Percentiles rank a stretch among this genome's conserved stretches.
Evolutionary conservation across 2,888 invertebrate species (phyloP).

Genomic region (Ichneumoninae sp.): DNA sequence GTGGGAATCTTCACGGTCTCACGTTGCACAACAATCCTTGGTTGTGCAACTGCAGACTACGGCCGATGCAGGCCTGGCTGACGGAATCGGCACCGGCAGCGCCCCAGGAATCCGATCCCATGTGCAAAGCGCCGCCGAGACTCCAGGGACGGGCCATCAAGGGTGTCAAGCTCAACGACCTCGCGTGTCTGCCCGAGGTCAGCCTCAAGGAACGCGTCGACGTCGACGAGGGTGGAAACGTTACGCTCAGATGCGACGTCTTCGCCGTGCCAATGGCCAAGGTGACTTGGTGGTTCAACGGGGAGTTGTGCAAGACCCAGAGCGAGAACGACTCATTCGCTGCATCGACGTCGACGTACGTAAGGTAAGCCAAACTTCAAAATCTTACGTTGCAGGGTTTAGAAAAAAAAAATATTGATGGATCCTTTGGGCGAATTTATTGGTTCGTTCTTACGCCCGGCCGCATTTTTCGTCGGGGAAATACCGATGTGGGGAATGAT

Average conservation of each 20-base stretch:
- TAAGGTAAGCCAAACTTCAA: constrained; percentile 67
- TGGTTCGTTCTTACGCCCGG: neutral
- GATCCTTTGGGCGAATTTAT: neutral
- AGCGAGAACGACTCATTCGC: constrained; percentile 86
- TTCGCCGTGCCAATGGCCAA: constrained; percentile 93
- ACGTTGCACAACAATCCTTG: constrained; percentile 94
- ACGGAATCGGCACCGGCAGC: constrained; percentile 88
- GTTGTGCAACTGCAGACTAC: constrained; percentile 94
- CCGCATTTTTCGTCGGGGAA: constrained; percentile 13
- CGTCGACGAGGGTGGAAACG: constrained; percentile 92
- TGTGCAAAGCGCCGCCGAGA: constrained; percentile 90
- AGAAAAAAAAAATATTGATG: neutral
- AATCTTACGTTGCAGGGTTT: too few species aligned
- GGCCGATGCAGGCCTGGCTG: constrained; percentile 92
- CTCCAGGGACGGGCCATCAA: constrained; percentile 89
- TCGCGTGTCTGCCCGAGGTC: constrained; percentile 93
- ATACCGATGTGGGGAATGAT: neutral
- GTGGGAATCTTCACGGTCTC: constrained; percentile 91
- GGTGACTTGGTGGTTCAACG: constrained; percentile 94
- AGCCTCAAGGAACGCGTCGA: constrained; percentile 91
- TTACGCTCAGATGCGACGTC: constrained; percentile 92
- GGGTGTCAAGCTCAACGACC: constrained; percentile 88
- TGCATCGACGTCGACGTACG: constrained; percentile 68
- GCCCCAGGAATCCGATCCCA: constrained; percentile 91
- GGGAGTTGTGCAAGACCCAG: constrained; percentile 88